Evolutionary conservation across 2,113 vertebrate species (phyloP).

Genomic region (Chaenogobius annularis): DNA sequence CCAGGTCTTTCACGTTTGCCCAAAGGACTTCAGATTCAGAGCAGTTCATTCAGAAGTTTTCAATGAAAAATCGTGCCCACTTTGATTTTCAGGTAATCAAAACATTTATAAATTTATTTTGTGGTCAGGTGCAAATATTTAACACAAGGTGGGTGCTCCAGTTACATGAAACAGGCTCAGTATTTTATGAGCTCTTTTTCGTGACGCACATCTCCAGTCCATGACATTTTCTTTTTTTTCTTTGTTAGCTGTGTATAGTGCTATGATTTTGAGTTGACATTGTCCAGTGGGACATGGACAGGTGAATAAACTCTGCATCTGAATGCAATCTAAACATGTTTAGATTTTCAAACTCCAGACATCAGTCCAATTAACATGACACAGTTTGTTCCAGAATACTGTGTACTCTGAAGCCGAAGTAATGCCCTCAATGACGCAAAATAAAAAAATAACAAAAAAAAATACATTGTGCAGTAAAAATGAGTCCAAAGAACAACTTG

Average conservation of each 20-base stretch:
- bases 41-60: conserved; percentile 3
- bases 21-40: not conserved
- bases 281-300: conserved; percentile 27
- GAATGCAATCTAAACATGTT: conserved; percentile 12
- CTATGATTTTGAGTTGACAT: conserved; percentile 29
- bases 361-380: conserved; percentile 2
- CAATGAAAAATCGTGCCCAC: conserved; percentile 20
- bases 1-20: not conserved
- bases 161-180: conserved; percentile 39
- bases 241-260: conserved; percentile 35
- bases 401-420: not conserved
- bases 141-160: conserved; percentile 9
- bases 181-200: conserved; percentile 38
- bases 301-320: conserved; percentile 25
- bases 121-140: conserved; percentile 19
- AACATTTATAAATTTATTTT: conserved; percentile 24
- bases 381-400: conserved; percentile 12
- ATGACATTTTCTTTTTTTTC: conserved; percentile 17
- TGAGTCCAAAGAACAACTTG: not conserved
- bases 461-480: not conserved
- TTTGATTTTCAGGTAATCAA: conserved; percentile 28
- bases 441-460: no score
- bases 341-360: conserved; percentile 4
- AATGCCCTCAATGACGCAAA: no score
- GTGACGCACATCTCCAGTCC: conserved; percentile 50